Percentiles rank a stretch among this genome's conserved stretches.
phyloP scores from a whole-genome alignment of 1,140 invertebrate species.

The Drosophila nasuta region DNA sequence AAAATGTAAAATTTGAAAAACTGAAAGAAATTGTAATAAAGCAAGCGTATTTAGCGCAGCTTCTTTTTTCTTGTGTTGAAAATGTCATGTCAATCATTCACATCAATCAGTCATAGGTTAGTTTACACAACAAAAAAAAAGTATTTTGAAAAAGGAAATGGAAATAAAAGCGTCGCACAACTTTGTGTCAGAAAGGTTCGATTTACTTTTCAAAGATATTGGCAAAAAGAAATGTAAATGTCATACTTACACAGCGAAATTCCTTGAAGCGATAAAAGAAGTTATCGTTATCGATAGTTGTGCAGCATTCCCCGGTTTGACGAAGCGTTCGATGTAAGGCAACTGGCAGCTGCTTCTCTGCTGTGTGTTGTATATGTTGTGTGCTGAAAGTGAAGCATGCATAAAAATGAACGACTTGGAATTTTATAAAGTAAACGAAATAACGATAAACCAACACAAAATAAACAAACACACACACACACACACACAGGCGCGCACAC shows the following conservation, averaged over 20 bases:
- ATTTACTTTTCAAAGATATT: no score
- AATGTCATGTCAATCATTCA: no score
- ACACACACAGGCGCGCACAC: conserved; percentile 15
- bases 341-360: neutral
- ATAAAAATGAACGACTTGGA: conserved; percentile 69
- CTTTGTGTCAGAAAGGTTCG: no score
- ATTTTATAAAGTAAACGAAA: conserved; percentile 80
- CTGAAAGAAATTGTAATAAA: no score
- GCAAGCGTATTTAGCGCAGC: no score
- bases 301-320: neutral
- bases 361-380: neutral
- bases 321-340: neutral
- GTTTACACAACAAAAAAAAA: no score
- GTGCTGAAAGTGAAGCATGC: conserved; percentile 20
- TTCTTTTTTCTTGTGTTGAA: no score
- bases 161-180: no score
- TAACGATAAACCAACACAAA: conserved; percentile 72
- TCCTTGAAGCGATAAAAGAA: neutral
- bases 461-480: conserved; percentile 47
- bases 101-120: no score
- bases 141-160: no score
- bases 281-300: conserved; percentile 4
- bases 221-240: neutral
- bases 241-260: conserved; percentile 1
- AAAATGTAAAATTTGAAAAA: no score